Base-by-base conservation (phyloP, 2,113 vertebrate species). In the Rhipidura dahli region DNA sequence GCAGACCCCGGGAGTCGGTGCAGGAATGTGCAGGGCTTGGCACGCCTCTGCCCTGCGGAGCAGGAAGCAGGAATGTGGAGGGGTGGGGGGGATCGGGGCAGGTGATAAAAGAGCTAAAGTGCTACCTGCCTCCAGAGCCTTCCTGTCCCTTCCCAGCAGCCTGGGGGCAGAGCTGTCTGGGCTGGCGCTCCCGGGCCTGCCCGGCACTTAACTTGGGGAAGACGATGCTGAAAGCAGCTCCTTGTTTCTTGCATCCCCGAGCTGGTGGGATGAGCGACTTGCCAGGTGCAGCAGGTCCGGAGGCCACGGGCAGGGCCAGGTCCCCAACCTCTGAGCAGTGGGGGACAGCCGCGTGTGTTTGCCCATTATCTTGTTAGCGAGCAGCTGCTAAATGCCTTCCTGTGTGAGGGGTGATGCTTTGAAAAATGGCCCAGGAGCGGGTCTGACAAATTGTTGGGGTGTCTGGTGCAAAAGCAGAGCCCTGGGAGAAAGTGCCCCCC, bases 391-490 rank as follows among this genome's bases (percentile, higher is more conserved):
- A 96, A 65, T 13, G n/a, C 47, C 47, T 73, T 59, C 89, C 37
- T 13, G 77, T 31, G 11, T 1, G 3, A 86, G 45, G 69, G 49
- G n/a, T 15, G 37, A 68, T 4, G 4, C 16, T 18, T 51, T 91
- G 96, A 94, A 90, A 93, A 84, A 92, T 33, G 37, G 66, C 61
- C 65, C 81, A 6, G 47, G 65, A 94, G 30, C 3, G 23, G 11
- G 24, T 77, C 75, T 97, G 95, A 97, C 97, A 97, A 96, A 97
- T 97, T 96, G 95, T 50, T 76, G 87, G 84, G 93, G 93, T 85
- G 51, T 78, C 57, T 47, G 80, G 78, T n/a, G 53, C 30, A 85
- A 75, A 78, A 54, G 42, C 63, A 63, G 33, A 82, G 54, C 28
- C 59, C 63, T 1, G 10, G 72, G 78, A 95, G 47, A 73, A 75